Evolutionary conservation across 2,888 invertebrate species (phyloP).

Genomic region (Xestia ashworthii): DNA sequence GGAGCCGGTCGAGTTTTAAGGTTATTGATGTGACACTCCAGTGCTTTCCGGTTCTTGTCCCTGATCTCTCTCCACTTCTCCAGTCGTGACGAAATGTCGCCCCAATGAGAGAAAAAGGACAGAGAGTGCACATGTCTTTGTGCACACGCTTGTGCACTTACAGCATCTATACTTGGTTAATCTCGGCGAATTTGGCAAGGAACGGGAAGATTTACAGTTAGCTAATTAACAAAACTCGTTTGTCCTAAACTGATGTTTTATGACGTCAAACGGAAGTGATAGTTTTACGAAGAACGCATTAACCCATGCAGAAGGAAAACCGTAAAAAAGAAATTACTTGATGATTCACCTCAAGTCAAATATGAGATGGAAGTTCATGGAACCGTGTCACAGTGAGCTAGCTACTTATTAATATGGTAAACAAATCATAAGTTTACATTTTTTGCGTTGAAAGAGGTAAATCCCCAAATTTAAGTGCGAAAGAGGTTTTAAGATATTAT

Average conservation of each 20-base stretch:
- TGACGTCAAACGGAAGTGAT: slow-evolving; percentile 54
- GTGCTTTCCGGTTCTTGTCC: too few relatives aligned
- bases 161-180: not conserved
- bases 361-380: not conserved
- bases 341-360: slow-evolving; percentile 45
- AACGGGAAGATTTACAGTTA: slow-evolving; percentile 9
- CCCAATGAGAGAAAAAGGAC: not conserved
- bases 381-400: slow-evolving; percentile 14
- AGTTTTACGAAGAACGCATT: slow-evolving; percentile 60
- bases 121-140: not conserved
- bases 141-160: not conserved
- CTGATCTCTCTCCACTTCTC: not conserved
- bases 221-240: slow-evolving; percentile 14
- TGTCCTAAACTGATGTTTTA: not conserved
- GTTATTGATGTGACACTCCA: not conserved
- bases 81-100: not conserved
- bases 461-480: not conserved
- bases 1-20: not conserved
- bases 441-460: not conserved
- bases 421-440: slow-evolving; percentile 19
- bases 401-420: slow-evolving; percentile 11
- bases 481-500: not conserved
- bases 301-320: slow-evolving; percentile 48
- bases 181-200: not conserved
- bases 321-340: slow-evolving; percentile 46